A percentile compares a stretch with the other conserved stretches of the same genome.
Conservation (phyloP, 2,113 vertebrate genomes). For the Lutjanus erythropterus region DNA sequence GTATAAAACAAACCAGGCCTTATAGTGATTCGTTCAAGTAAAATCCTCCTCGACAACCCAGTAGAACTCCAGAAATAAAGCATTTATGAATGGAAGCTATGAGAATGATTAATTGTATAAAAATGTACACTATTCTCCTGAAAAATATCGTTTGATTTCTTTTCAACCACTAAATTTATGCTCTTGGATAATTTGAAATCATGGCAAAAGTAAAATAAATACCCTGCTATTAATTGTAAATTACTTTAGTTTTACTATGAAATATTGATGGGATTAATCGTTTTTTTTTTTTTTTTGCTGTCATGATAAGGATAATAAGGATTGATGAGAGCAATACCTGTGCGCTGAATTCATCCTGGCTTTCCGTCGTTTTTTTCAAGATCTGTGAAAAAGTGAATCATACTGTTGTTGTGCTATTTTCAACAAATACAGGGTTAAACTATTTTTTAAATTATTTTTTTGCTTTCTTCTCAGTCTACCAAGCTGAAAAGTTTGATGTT, state of each 20-base stretch:
- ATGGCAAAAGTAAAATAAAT: neutral
- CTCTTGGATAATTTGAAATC: neutral
- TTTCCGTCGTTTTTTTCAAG: neutral
- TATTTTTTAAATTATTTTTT: neutral
- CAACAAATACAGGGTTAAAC: neutral
- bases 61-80: neutral
- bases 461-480: neutral
- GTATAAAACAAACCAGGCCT: neutral
- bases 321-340: neutral
- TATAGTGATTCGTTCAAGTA: neutral
- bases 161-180: neutral
- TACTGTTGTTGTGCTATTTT: neutral
- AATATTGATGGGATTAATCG: no score
- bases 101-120: neutral
- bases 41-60: slow-evolving; percentile 6
- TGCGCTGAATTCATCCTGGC: neutral
- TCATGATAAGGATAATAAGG: neutral
- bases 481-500: neutral
- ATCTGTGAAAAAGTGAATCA: neutral
- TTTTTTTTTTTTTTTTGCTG: neutral
- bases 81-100: neutral
- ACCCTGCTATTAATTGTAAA: neutral
- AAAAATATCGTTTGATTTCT: neutral
- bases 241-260: neutral
- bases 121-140: neutral